Evolutionary conservation across 2,888 invertebrate genomes (phyloP), one percentile per base, ranked within the genome.

Genomic region (Dioctria rufipes): DNA sequence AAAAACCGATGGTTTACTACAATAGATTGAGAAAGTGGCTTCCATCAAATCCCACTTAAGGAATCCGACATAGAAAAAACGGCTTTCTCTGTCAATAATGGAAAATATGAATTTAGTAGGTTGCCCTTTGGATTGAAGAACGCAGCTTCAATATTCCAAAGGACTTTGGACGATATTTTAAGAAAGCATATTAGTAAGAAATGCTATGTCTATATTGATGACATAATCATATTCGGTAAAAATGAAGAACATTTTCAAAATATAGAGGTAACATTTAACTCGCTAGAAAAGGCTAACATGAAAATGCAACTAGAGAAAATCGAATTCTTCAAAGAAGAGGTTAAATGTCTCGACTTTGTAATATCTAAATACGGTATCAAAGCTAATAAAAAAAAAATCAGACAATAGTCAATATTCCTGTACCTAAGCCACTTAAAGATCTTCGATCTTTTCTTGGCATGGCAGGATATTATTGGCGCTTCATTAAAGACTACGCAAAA

Each of bases 91-190:
- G 83, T 25, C 37, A 81, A 37, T 42, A 51, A 69, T 79, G 67
- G 79, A 6, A 79, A 79, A 58, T 79, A 67, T 42, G 67, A 79
- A 13, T 79, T 67, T 11, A 66, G 43, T 11, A 40, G 69, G 8
- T 9, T 79, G 5, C 80, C 80, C 37, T 83, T 83, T 46, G 83
- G 83, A 4, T 42, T 83, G 6, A 82, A 82, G 77, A 83, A 82
- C 49, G 80, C 80, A 8, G 75, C 80, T 9, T 65, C 67, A 5
- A 82, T 81, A 67, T 83, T 82, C 73, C 82, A 82, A 46, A 37
- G 82, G 54, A 49, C 80, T 0, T 58, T 82, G 9, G 81, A 81
- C 37, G 82, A 81, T 39, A 81, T 81, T 9, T 58, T 80, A 9
- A 69, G 75, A 65, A 71, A 81, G 25, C 75, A 80, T 39, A 80